Conservation (phyloP, 2,888 invertebrate genomes). For the Papilio elwesi region DNA sequence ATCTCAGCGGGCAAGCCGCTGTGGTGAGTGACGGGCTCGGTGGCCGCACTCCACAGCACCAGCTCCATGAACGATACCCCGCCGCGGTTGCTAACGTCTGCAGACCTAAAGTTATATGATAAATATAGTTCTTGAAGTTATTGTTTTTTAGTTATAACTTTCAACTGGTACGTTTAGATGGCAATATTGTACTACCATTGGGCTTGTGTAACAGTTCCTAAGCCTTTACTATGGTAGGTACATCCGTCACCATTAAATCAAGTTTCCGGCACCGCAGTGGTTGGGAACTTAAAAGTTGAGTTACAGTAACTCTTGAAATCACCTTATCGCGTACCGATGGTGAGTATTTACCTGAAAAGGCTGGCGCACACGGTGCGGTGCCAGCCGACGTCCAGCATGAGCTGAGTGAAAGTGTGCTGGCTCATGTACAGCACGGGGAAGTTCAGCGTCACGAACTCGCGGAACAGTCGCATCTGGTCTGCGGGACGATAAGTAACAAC, state of each 20-base stretch:
- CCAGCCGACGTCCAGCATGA: conserved; percentile 84
- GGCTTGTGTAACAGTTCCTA: no score
- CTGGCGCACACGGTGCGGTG: conserved; percentile 66
- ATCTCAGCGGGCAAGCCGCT: conserved; percentile 87
- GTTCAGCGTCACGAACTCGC: conserved; percentile 81
- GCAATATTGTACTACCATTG: no score
- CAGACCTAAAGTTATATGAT: conserved; percentile 71
- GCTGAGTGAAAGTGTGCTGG: conserved; percentile 77
- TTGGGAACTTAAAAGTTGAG: not conserved
- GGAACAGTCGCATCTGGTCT: conserved; percentile 85
- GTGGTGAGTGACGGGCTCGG: conserved; percentile 87
- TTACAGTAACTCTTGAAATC: not conserved
- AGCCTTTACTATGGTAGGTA: no score
- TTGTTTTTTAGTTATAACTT: no score
- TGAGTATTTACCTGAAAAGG: conserved; percentile 75
- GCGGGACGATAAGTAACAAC: conserved; percentile 29
- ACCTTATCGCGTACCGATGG: not conserved
- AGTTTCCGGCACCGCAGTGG: not conserved
- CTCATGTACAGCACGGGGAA: conserved; percentile 85
- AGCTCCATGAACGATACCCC: conserved; percentile 84
- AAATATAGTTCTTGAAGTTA: no score
- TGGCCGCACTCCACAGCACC: conserved; percentile 85
- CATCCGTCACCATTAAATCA: not conserved
- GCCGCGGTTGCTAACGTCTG: conserved; percentile 78
- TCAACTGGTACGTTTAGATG: no score